Conservation (phyloP, 2,888 invertebrate genomes). For the Elysia crispata region DNA sequence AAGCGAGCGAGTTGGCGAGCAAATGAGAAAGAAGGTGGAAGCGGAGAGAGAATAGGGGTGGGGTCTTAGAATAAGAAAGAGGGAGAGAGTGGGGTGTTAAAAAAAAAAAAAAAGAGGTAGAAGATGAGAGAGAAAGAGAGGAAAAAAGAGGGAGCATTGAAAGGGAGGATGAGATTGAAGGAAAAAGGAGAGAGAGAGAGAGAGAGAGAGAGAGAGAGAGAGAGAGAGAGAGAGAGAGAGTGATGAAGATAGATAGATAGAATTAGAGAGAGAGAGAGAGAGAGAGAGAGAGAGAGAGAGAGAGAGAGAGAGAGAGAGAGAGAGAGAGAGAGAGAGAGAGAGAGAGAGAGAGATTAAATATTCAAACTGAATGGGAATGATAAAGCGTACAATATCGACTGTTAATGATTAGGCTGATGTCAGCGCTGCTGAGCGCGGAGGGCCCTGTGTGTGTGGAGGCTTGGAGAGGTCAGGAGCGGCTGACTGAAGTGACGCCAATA, state of each 20-base stretch:
- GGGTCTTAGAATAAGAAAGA: not conserved
- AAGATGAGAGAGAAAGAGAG: not conserved
- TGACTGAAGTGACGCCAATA: too few relatives aligned
- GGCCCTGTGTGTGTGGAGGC: too few relatives aligned
- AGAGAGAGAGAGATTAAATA: not conserved
- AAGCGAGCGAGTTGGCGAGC: not conserved
- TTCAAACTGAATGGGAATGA: not conserved
- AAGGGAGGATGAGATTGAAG: not conserved
- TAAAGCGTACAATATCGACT: too few relatives aligned
- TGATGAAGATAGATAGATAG: conserved; percentile 35
- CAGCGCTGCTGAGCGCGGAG: too few relatives aligned
- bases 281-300: not conserved
- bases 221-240: conserved; percentile 34
- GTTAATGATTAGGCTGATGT: too few relatives aligned
- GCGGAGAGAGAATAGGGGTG: not conserved
- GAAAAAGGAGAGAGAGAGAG: conserved; percentile 21
- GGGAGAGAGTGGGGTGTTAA: not conserved
- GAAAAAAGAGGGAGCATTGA: not conserved
- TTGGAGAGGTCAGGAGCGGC: too few relatives aligned
- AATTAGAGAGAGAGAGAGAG: not conserved
- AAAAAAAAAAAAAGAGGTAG: not conserved
- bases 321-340: not conserved
- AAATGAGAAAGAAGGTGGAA: not conserved
- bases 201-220: conserved; percentile 38
- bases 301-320: not conserved